Base-by-base conservation (phyloP, 1,140 invertebrate species). In the Solen grandis region DNA sequence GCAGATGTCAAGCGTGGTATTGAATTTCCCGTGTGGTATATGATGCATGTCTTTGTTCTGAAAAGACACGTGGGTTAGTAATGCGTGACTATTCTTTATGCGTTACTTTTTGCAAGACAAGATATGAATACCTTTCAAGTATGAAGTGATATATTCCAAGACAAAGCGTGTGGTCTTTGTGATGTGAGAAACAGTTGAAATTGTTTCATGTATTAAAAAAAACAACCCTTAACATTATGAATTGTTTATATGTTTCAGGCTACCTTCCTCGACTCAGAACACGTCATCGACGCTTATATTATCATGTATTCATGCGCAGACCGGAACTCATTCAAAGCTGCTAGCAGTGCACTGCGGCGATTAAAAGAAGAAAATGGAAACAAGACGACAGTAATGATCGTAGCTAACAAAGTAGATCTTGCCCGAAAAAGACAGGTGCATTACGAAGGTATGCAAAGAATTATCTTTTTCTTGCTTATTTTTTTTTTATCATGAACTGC, bases 381-480 rank as follows among this genome's bases (percentile, higher is more conserved):
- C 22, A 70, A 74, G 54, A 72, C 78, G 54, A 65, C 85, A 14
- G 76, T 86, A 14, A 78, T 86, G 62, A 50, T 99, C 1, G 97
- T 98, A 0, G 97, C 96, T 2, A 99, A 99, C 92, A 99, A 99
- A 93, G 96, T 96, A n/a, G 98, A 99, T 93, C 94, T 99, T 33
- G 97, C 96, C 38, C 93, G 98, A 76, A 96, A 96, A 59, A 94
- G 97, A 73, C 94, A 95, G 27, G 95, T 99, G 38, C 94, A 95
- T 35, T 95, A 95, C 25, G 95, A 97, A 94, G 97, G 97, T 98
- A 93, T 93, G 86, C 41, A 52, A 31, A 8, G 22, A n/a, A n/a
- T n/a, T n/a, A n/a, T n/a, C n/a, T 8, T 54, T 8, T n/a, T 19
- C 25, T 25, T 54, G 50, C 3, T 54, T 54, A 2, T 5, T 54